Conservation (phyloP, 2,888 invertebrate genomes). For the Lepeophtheirus nordmannii region DNA sequence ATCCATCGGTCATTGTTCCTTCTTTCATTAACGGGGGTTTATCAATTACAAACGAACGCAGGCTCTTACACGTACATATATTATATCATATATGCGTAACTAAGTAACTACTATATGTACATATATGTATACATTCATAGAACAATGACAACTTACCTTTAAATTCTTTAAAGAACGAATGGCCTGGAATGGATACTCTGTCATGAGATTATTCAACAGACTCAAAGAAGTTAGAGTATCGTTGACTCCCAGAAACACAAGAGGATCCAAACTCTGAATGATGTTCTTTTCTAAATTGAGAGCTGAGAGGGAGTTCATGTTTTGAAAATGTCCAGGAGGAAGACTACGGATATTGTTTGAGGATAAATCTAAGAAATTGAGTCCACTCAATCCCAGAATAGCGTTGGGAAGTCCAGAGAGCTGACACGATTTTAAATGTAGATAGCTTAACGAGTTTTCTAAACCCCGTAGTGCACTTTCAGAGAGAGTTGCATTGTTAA, state of each 20-base stretch:
- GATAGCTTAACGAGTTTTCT: constrained; percentile 63
- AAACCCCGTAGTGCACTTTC: constrained; percentile 57
- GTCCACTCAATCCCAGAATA: constrained; percentile 53
- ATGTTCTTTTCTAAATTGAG: constrained; percentile 74
- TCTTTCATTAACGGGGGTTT: too few relatives aligned
- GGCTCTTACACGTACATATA: too few relatives aligned
- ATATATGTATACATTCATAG: neutral
- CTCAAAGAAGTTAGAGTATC: constrained; percentile 71
- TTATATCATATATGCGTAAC: too few relatives aligned
- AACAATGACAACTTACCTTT: constrained; percentile 45
- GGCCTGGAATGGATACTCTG: constrained; percentile 69
- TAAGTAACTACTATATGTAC: too few relatives aligned
- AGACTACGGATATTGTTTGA: constrained; percentile 70
- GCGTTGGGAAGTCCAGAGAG: constrained; percentile 64
- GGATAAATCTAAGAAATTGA: constrained; percentile 75
- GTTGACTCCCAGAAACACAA: constrained; percentile 61
- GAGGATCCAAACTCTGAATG: constrained; percentile 55
- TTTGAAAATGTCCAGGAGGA: constrained; percentile 32
- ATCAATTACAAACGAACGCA: too few relatives aligned
- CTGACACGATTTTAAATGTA: constrained; percentile 71
- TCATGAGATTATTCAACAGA: constrained; percentile 67
- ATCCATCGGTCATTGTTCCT: too few relatives aligned
- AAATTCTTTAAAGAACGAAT: constrained; percentile 59
- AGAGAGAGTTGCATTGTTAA: constrained; percentile 63
- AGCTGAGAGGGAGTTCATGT: constrained; percentile 63